Base-by-base conservation (phyloP, 2,113 vertebrate genomes). In the Turnix velox region DNA sequence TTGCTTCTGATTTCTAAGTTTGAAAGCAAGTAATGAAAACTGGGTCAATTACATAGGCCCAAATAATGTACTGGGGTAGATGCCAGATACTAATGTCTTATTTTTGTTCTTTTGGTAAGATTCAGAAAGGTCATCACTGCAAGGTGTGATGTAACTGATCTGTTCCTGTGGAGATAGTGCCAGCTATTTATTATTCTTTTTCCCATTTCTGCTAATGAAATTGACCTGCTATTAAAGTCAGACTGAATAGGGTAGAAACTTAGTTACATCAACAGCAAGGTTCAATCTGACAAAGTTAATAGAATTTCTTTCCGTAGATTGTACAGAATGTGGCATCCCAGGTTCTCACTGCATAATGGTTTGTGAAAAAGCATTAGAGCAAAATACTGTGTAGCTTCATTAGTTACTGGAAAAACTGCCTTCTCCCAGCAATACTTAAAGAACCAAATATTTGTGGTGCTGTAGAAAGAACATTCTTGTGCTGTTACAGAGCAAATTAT, bases 271-370 rank as follows among this genome's bases (percentile, higher is more conserved):
- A 86, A 54, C 42, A 77, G 42, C 51, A 90, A 88, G 30, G n/a
- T 93, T 88, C 73, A 92, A 54, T 84, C 85, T 88, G 73, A 77
- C 49, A 68, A 83, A 80, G 71, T 76, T 76, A 85, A 88, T 79
- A 86, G 54, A 85, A 88, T 89, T 96, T 88, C 28, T 69, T 94
- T 61, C 72, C 66, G 27, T 51, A 71, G 59, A 80, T 88, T 88
- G 88, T 92, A 37, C 25, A 61, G 76, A 80, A 42, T 2, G 0
- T 12, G 67, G 11, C 27, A 81, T 87, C 46, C 12, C 30, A 42
- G 5, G 4, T 74, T 49, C n/a, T 73, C 90, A 86, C 72, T 86
- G 72, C 18, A 24, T 0, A 0, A 20, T 39, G 42, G 12, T 54
- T 90, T 43, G 28, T 68, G 51, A 54, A 65, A 77, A 86, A 57